Conservation (phyloP, 2,113 vertebrate species). For the Corythoichthys haematopterus region DNA sequence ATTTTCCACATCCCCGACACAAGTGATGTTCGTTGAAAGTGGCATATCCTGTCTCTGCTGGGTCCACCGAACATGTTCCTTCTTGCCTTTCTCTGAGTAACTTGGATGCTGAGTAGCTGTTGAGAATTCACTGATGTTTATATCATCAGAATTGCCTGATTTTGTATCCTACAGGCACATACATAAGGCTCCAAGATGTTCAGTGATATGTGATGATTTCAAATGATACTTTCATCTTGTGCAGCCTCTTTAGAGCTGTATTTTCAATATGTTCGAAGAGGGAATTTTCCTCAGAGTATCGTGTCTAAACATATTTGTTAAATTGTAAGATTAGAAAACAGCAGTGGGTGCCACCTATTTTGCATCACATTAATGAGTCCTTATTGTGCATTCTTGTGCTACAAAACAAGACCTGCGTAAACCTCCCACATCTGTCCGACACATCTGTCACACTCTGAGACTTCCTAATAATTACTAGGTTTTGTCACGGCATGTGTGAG, state of each 20-base stretch:
- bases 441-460: slow-evolving; percentile 3
- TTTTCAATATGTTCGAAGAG: neutral
- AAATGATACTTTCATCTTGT: slow-evolving; percentile 8
- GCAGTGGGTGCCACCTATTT: slow-evolving; percentile 23
- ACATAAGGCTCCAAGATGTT: slow-evolving; percentile 6
- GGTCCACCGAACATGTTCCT: slow-evolving; percentile 7
- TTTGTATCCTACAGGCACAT: slow-evolving; percentile 34
- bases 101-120: slow-evolving; percentile 24
- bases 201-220: too few relatives aligned
- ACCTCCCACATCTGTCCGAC: neutral
- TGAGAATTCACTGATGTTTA: slow-evolving; percentile 18
- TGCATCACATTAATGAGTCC: slow-evolving; percentile 28
- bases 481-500: slow-evolving; percentile 10
- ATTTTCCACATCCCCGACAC: neutral
- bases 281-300: neutral
- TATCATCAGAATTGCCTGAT: slow-evolving; percentile 34
- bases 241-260: neutral
- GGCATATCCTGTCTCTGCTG: neutral
- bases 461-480: slow-evolving; percentile 12
- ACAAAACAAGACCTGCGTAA: slow-evolving; percentile 10
- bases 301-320: neutral
- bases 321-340: neutral
- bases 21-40: neutral
- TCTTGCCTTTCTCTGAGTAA: slow-evolving; percentile 14
- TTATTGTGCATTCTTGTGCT: slow-evolving; percentile 6